A percentile compares a stretch with the other conserved stretches of the same genome.
Evolutionary conservation across 1,140 invertebrate genomes (phyloP).

Genomic region (Bombus confusus): DNA sequence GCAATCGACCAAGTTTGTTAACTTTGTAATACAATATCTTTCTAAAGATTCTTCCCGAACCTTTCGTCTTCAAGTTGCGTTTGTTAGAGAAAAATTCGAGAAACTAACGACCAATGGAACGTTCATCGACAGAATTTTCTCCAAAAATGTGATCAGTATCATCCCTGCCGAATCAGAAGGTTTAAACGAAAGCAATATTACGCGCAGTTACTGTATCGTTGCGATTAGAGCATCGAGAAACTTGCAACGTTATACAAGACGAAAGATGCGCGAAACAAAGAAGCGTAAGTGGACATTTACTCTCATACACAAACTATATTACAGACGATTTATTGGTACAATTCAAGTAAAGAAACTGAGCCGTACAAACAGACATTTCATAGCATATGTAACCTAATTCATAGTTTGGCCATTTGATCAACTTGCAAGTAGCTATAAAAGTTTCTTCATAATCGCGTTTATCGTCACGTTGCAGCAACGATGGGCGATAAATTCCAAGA

Average conservation of each 20-base stretch:
- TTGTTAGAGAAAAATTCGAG: too few species aligned
- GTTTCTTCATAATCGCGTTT: background rate
- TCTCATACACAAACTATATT: background rate
- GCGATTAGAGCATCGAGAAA: background rate
- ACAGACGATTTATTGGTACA: background rate
- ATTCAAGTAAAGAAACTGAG: background rate
- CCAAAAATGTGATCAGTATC: too few species aligned
- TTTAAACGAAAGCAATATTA: too few species aligned
- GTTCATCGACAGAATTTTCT: too few species aligned
- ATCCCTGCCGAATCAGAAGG: too few species aligned
- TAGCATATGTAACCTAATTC: background rate
- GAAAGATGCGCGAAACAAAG: too few species aligned
- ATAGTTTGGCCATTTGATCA: background rate
- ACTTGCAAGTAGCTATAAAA: background rate
- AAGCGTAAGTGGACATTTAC: background rate
- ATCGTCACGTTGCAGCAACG: background rate
- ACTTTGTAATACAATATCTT: too few species aligned
- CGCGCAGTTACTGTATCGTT: background rate
- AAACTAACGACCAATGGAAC: too few species aligned
- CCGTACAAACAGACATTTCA: background rate
- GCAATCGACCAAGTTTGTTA: too few species aligned
- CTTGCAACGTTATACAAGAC: background rate
- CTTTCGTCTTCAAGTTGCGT: too few species aligned
- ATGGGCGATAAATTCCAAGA: background rate
- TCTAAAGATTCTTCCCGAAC: too few species aligned